These are phyloP conservation scores for Parotia lawesii DNA, from an alignment of 2,113 vertebrate species.

Conservation along the genomic window DNA sequence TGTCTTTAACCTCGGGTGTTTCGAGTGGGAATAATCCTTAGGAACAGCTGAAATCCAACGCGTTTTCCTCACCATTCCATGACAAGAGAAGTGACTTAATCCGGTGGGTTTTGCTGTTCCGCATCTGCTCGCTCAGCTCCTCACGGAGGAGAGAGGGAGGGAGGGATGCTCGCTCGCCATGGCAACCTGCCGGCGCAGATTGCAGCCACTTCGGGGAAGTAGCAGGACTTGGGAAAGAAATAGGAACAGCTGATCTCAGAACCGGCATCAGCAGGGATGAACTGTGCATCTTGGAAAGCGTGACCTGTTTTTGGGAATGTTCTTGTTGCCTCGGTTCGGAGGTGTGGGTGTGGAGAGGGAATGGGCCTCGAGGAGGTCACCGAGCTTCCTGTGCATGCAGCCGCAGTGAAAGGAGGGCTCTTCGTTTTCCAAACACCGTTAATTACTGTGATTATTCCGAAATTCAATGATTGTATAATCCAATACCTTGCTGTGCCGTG, in stretches of 20 bases:
- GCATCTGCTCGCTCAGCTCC: conserved; percentile 47
- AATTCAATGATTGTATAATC: accelerated
- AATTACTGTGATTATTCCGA: not conserved
- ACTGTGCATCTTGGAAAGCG: accelerated
- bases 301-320: not conserved
- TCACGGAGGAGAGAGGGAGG: not conserved
- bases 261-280: accelerated
- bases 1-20: not conserved
- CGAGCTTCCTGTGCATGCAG: not conserved
- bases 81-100: conserved; percentile 18
- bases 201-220: conserved; percentile 61
- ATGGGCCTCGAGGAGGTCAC: not conserved
- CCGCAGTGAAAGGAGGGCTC: not conserved
- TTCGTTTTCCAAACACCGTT: accelerated
- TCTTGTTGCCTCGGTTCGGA: accelerated
- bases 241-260: not conserved
- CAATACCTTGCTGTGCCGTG: accelerated
- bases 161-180: conserved; percentile 70
- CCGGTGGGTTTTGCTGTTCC: conserved; percentile 43
- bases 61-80: accelerated
- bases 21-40: accelerated
- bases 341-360: not conserved
- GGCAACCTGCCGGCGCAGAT: conserved; percentile 65
- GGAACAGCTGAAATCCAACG: not conserved
- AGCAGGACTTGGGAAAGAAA: conserved; percentile 54